phyloP scores from a whole-genome alignment of 2,113 vertebrate genomes.

The Anhinga rufa region DNA sequence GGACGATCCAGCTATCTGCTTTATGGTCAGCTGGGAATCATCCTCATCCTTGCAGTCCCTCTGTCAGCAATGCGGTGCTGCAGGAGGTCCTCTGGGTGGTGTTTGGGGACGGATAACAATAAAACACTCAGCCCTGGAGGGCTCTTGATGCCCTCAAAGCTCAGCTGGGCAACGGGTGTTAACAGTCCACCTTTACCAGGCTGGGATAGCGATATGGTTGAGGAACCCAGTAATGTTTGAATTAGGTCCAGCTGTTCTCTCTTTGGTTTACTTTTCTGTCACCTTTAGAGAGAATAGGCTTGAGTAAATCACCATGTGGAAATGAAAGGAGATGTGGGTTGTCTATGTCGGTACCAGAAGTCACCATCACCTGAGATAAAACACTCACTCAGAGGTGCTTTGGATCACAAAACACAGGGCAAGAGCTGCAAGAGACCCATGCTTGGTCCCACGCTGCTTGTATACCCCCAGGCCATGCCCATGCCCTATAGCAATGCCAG shows the following conservation, averaged over 20 bases:
- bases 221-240: neutral
- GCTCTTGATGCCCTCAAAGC: neutral
- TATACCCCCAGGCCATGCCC: too few species aligned
- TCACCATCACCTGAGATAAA: neutral
- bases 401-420: neutral
- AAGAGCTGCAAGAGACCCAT: neutral
- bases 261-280: neutral
- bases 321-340: neutral
- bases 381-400: neutral
- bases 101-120: neutral
- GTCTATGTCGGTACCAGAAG: neutral
- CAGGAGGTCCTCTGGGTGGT: neutral
- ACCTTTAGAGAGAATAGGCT: neutral
- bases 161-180: neutral
- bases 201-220: rapidly evolving
- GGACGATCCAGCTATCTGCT: rapidly evolving
- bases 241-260: neutral
- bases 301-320: neutral
- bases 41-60: neutral
- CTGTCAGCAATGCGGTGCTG: neutral
- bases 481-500: neutral
- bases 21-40: neutral
- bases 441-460: neutral
- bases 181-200: neutral
- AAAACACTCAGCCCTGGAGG: neutral